Evolutionary conservation across 1,140 invertebrate genomes (phyloP).

Genomic region (Lucilia sericata): DNA sequence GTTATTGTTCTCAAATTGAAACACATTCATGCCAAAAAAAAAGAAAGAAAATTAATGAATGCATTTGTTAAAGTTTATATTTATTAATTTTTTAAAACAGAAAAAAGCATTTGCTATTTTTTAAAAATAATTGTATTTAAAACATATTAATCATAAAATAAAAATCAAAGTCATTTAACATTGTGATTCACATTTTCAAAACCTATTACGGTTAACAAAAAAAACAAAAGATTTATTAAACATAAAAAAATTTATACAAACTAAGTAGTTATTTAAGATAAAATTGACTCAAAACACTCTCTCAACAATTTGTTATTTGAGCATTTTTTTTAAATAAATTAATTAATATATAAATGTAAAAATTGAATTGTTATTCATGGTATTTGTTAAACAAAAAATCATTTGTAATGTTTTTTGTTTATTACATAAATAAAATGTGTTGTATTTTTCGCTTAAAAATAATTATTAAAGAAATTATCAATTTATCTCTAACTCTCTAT

Average conservation of each 20-base stretch:
- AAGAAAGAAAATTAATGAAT: neutral
- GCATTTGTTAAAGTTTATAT: constrained; percentile 9
- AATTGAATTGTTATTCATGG: neutral
- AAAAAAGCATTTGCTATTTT: neutral
- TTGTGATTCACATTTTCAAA: constrained; percentile 43
- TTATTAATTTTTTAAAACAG: neutral
- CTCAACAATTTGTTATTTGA: neutral
- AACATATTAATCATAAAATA: neutral
- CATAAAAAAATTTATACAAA: neutral
- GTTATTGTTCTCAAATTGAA: neutral
- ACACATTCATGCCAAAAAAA: neutral
- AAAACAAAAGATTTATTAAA: neutral
- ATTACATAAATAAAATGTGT: neutral
- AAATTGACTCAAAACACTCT: neutral
- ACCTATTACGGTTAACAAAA: neutral
- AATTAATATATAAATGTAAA: no score
- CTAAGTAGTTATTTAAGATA: neutral
- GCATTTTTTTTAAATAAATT: neutral
- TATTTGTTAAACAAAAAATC: neutral
- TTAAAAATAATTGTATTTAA: neutral
- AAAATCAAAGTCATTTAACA: constrained; percentile 40
- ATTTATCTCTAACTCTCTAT: neutral
- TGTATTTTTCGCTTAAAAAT: neutral
- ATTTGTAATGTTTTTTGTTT: neutral
- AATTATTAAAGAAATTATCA: neutral